These are phyloP conservation scores for Entelurus aequoreus DNA, from an alignment of 2,113 vertebrate species.

Conservation along the genomic window DNA sequence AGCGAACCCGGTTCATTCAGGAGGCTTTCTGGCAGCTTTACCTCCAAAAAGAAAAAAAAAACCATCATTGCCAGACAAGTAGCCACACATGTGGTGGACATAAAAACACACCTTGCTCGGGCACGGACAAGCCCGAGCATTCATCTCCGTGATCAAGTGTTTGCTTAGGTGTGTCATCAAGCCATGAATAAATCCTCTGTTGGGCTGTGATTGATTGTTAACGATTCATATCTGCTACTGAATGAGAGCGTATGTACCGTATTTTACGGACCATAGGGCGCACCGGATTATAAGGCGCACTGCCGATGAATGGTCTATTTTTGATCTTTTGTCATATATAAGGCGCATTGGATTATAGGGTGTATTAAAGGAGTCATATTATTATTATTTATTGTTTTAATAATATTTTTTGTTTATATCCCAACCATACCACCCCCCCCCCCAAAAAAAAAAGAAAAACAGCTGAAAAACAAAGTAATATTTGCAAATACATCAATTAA, in stretches of 20 bases:
- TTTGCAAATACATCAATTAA: no score
- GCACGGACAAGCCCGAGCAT: constrained; percentile 6
- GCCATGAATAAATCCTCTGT: constrained; percentile 28
- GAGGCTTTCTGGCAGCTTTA: constrained; percentile 34
- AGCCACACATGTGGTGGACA: constrained; percentile 16
- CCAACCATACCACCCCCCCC: no score
- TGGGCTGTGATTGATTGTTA: background rate
- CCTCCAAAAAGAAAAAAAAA: constrained; percentile 2
- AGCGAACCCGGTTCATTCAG: constrained; percentile 42
- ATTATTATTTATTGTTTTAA: no score
- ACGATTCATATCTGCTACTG: constrained; percentile 10
- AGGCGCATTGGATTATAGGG: no score
- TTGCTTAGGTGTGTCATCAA: constrained; percentile 20
- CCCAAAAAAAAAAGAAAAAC: no score
- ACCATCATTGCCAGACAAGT: constrained; percentile 17
- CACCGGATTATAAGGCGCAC: no score
- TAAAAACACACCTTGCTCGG: constrained; percentile 5
- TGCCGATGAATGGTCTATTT: no score
- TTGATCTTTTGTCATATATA: no score
- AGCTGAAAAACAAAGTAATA: no score
- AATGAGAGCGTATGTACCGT: background rate
- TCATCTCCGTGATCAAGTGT: constrained; percentile 31
- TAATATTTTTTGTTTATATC: no score
- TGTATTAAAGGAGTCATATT: no score
- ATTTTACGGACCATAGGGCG: no score